Conservation (phyloP, 2,113 vertebrate species). For the Austrofundulus limnaeus region DNA sequence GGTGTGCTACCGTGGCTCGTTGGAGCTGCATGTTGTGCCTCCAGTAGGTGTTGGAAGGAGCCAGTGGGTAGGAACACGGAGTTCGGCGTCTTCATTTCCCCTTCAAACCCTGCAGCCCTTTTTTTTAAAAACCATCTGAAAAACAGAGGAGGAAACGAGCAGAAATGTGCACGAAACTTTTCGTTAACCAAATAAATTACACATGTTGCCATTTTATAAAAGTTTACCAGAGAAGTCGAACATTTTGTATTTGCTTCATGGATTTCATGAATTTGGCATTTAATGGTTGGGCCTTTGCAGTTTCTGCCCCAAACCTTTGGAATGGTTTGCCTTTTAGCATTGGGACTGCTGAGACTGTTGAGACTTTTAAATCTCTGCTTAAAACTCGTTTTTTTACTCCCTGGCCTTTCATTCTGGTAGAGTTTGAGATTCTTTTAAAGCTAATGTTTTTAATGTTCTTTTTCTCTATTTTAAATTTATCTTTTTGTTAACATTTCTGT, state of each 20-base stretch:
- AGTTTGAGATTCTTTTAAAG: too few species aligned
- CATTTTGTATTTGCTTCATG: background rate
- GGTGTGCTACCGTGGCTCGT: slow-evolving; percentile 41
- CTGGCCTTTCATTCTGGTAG: too few species aligned
- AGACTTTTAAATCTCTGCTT: too few species aligned
- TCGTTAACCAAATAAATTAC: background rate
- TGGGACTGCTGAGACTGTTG: too few species aligned
- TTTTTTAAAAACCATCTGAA: slow-evolving; percentile 7
- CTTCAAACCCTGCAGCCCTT: slow-evolving; percentile 1
- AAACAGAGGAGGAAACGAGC: background rate
- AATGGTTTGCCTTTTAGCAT: too few species aligned
- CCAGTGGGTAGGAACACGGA: slow-evolving; percentile 26
- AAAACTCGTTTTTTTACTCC: too few species aligned
- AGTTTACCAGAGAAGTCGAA: background rate
- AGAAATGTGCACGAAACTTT: background rate
- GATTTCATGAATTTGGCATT: too few species aligned
- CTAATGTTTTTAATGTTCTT: too few species aligned
- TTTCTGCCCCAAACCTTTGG: too few species aligned
- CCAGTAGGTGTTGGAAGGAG: slow-evolving; percentile 25
- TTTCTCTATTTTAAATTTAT: too few species aligned
- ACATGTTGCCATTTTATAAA: background rate
- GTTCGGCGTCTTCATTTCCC: slow-evolving; percentile 12
- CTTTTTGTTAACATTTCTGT: too few species aligned
- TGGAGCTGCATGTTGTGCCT: slow-evolving; percentile 39
- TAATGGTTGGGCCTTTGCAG: too few species aligned